A percentile compares a stretch with the other conserved stretches of the same genome.
These are phyloP conservation scores for Tyrannus savana DNA, from an alignment of 2,113 vertebrate genomes.

Conservation along the genomic window DNA sequence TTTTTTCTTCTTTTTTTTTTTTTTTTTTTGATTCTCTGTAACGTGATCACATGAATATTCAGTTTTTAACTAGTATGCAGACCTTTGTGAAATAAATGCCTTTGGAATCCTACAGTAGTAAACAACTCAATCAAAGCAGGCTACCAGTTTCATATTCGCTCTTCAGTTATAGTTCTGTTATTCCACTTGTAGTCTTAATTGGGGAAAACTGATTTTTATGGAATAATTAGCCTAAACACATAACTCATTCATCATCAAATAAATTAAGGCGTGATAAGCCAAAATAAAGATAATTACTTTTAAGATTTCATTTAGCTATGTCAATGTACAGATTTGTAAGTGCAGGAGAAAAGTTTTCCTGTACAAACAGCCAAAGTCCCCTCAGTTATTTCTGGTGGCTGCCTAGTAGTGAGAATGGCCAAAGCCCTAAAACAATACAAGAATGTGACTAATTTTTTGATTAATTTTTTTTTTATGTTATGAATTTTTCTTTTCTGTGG, in stretches of 20 bases:
- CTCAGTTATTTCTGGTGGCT: not conserved
- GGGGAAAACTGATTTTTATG: not conserved
- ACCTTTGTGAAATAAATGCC: not conserved
- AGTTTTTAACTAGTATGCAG: not conserved
- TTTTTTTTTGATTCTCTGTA: not conserved
- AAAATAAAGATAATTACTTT: not conserved
- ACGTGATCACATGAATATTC: not conserved
- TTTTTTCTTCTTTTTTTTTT: not conserved
- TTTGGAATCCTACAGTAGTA: not conserved
- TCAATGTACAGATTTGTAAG: not conserved
- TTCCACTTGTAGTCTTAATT: not conserved
- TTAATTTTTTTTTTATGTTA: not conserved
- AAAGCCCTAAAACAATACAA: not conserved
- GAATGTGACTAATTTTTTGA: not conserved
- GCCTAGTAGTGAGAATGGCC: not conserved
- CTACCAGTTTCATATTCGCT: not conserved
- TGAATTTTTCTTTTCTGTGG: not conserved
- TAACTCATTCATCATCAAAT: not conserved
- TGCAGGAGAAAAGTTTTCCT: not conserved
- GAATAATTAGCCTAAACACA: not conserved
- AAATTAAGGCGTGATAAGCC: not conserved
- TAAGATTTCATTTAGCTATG: not conserved
- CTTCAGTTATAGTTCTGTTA: not conserved
- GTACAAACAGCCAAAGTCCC: not conserved
- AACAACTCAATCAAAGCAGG: constrained; percentile 1